These are phyloP conservation scores for Stenotaenia linearis DNA, from an alignment of 2,888 invertebrate species.

Conservation along the genomic window DNA sequence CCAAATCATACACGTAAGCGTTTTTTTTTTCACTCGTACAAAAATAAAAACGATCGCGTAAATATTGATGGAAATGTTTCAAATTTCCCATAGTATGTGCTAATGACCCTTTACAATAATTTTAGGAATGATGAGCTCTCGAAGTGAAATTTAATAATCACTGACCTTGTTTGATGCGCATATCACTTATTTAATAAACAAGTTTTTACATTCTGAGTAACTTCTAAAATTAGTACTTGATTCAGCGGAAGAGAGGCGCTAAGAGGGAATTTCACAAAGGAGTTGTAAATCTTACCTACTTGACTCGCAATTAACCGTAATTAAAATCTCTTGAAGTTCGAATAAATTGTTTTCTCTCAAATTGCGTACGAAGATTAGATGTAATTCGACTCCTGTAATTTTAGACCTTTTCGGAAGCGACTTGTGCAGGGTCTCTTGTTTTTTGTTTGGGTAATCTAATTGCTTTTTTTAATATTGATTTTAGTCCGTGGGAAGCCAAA, in stretches of 20 bases:
- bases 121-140: background rate
- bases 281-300: background rate
- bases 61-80: background rate
- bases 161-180: background rate
- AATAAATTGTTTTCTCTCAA: background rate
- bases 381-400: background rate
- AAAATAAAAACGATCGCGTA: slow-evolving; percentile 34
- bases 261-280: background rate
- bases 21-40: slow-evolving; percentile 33
- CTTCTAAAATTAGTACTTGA: background rate
- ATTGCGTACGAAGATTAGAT: background rate
- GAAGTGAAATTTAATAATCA: background rate
- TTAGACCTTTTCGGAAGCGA: background rate
- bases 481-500: slow-evolving; percentile 61
- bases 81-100: background rate
- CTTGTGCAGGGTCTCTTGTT: background rate
- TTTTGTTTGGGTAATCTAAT: background rate
- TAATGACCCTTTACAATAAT: background rate
- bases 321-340: background rate
- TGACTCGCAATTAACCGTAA: background rate
- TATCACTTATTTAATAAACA: background rate
- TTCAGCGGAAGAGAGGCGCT: background rate
- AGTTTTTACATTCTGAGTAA: background rate
- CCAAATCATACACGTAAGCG: slow-evolving; percentile 57
- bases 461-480: background rate